A percentile compares a stretch with the other conserved stretches of the same genome.
These are phyloP conservation scores for Turdus rufiventris DNA, from an alignment of 2,113 vertebrate species.

Conservation along the genomic window DNA sequence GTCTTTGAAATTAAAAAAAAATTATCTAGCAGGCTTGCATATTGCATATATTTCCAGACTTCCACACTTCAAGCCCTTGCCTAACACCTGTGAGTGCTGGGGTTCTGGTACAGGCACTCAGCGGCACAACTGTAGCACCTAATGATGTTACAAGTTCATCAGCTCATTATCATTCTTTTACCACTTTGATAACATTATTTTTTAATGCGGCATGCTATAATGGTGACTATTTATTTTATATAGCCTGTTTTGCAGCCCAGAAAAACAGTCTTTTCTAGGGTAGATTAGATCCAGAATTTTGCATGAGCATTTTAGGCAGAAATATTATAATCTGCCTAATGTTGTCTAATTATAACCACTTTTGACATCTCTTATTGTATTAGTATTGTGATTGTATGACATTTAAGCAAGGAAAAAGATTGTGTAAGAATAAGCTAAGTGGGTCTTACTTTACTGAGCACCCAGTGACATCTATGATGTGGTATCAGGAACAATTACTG, in stretches of 20 bases:
- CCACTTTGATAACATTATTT: neutral
- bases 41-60: neutral
- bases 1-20: neutral
- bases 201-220: neutral
- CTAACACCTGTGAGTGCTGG: neutral
- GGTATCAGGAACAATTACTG: neutral
- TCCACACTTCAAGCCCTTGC: neutral
- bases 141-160: rapidly evolving
- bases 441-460: neutral
- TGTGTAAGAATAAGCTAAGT: neutral
- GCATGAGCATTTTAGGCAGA: neutral
- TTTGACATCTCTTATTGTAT: neutral
- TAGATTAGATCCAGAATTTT: neutral
- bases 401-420: neutral
- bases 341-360: neutral
- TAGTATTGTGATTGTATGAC: neutral
- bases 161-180: neutral
- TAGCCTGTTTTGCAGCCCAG: neutral
- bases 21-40: neutral
- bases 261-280: neutral
- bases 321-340: neutral
- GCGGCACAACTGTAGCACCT: neutral
- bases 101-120: rapidly evolving
- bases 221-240: neutral
- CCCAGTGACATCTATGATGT: neutral